Conservation (phyloP, 2,797 vertebrate species). For the Gambusia yucatana region DNA sequence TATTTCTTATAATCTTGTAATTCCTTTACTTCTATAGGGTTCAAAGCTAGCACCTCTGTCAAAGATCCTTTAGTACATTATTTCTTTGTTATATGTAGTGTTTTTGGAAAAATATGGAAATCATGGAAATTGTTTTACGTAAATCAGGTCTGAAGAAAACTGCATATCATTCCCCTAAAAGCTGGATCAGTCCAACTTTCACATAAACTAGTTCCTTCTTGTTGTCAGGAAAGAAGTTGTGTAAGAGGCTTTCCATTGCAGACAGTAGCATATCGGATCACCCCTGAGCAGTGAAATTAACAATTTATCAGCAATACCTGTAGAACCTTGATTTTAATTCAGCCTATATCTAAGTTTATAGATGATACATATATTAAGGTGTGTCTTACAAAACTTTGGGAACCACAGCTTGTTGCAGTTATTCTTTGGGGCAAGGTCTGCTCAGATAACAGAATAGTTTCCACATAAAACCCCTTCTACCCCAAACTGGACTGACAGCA, state of each 20-base stretch:
- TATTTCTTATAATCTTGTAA: neutral
- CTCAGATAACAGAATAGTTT: slow-evolving; percentile 31
- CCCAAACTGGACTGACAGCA: slow-evolving; percentile 17
- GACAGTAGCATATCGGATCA: neutral
- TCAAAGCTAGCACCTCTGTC: neutral
- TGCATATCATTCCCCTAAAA: neutral
- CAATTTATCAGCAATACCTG: neutral
- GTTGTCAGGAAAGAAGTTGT: neutral
- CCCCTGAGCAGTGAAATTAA: neutral
- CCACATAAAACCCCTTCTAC: slow-evolving; percentile 17
- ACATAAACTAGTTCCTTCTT: neutral
- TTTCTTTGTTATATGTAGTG: neutral
- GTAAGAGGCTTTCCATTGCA: neutral
- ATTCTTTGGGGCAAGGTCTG: slow-evolving; percentile 36
- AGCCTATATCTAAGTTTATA: neutral
- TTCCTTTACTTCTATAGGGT: neutral
- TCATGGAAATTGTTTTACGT: neutral
- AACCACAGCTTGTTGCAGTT: neutral
- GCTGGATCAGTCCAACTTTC: neutral
- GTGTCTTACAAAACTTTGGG: slow-evolving; percentile 9
- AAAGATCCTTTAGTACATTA: neutral
- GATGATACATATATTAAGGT: neutral
- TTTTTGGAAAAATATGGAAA: neutral
- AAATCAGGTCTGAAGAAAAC: neutral
- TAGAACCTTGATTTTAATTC: neutral